Evolutionary conservation across 1,140 invertebrate genomes (phyloP).

Genomic region (Aphelinus certus): DNA sequence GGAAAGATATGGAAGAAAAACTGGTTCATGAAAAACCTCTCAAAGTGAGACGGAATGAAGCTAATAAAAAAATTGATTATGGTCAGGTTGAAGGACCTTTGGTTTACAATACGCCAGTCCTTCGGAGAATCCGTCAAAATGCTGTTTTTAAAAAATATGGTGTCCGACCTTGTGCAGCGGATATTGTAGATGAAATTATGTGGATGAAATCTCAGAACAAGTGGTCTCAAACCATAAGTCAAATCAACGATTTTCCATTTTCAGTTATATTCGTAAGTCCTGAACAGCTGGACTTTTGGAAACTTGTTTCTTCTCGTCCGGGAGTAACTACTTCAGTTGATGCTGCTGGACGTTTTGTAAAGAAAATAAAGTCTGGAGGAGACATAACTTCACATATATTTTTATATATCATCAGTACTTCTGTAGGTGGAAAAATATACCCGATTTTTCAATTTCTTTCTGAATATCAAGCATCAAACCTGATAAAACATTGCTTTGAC

Average conservation of each 20-base stretch:
- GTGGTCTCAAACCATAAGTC: neutral
- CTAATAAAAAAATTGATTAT: neutral
- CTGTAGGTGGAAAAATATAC: slow-evolving; percentile 16
- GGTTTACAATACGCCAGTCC: neutral
- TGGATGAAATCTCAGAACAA: neutral
- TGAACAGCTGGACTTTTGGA: slow-evolving; percentile 7
- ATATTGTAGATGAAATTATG: slow-evolving; percentile 13
- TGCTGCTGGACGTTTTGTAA: slow-evolving; percentile 20
- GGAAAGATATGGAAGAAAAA: neutral
- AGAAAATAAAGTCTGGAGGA: neutral
- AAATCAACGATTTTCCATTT: slow-evolving; percentile 15
- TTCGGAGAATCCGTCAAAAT: neutral
- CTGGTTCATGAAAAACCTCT: neutral
- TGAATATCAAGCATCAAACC: slow-evolving; percentile 18
- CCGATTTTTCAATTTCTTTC: slow-evolving; percentile 14
- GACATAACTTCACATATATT: slow-evolving; percentile 6
- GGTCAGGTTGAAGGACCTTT: slow-evolving; percentile 11
- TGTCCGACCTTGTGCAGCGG: neutral
- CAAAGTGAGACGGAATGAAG: neutral
- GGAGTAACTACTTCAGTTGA: neutral
- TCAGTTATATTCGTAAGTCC: neutral
- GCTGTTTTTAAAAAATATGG: slow-evolving; percentile 4
- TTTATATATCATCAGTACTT: slow-evolving; percentile 14
- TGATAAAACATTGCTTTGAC: slow-evolving; percentile 5
- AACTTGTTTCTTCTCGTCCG: neutral